These are phyloP conservation scores for Nycteola revayana DNA, from an alignment of 2,888 invertebrate species.

Conservation along the genomic window DNA sequence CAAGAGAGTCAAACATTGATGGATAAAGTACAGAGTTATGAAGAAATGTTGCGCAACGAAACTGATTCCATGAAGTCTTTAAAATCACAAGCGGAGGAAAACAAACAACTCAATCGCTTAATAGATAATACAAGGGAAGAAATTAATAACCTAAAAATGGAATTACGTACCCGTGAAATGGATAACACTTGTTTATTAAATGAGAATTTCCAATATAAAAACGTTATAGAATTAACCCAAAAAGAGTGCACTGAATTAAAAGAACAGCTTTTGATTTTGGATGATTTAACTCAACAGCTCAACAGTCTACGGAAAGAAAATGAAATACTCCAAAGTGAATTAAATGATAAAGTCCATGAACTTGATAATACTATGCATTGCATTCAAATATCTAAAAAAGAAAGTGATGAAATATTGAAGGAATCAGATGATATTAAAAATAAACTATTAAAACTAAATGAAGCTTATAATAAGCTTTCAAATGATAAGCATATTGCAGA, in stretches of 20 bases:
- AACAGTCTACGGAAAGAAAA: conserved; percentile 45
- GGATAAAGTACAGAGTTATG: conserved; percentile 47
- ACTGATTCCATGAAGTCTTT: conserved; percentile 35
- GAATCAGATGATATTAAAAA: conserved; percentile 39
- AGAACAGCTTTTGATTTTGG: conserved; percentile 41
- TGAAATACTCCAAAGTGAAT: conserved; percentile 41
- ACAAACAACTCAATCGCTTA: conserved; percentile 34
- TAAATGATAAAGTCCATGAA: conserved; percentile 37
- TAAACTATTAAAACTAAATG: conserved; percentile 37
- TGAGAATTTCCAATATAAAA: conserved; percentile 46
- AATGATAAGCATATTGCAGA: conserved; percentile 42
- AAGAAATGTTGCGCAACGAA: conserved; percentile 36
- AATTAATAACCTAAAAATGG: conserved; percentile 36
- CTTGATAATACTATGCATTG: conserved; percentile 41
- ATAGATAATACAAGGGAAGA: conserved; percentile 35
- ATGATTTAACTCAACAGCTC: conserved; percentile 40
- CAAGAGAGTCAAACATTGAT: conserved; percentile 59
- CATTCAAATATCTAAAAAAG: conserved; percentile 41
- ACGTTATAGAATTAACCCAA: conserved; percentile 39
- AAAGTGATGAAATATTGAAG: conserved; percentile 44
- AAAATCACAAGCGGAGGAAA: conserved; percentile 33
- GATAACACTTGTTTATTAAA: conserved; percentile 42
- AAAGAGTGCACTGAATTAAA: conserved; percentile 51
- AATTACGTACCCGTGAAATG: conserved; percentile 34
- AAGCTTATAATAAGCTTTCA: conserved; percentile 34